Conservation (phyloP, 2,797 vertebrate genomes). For the Spinus olivaceus region DNA sequence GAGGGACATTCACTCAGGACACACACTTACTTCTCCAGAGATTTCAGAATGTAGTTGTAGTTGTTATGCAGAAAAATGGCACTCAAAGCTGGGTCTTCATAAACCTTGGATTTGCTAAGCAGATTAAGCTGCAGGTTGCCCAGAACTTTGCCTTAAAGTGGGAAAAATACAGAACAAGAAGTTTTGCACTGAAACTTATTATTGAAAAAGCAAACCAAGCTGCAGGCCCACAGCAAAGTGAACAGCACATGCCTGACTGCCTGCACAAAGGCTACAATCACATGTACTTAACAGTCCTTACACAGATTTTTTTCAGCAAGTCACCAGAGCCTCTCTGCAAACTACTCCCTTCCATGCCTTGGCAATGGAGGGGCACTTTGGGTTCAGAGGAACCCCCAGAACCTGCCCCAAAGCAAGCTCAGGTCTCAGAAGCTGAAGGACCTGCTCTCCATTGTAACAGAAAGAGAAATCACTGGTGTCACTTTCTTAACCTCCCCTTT, state of each 20-base stretch:
- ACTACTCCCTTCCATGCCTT: neutral
- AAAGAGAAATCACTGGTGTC: neutral
- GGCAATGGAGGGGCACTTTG: neutral
- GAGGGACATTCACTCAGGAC: neutral
- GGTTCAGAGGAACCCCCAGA: neutral
- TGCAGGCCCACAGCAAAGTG: neutral
- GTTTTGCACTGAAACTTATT: neutral
- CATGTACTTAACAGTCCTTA: neutral
- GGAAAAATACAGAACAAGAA: neutral
- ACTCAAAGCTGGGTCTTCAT: constrained; percentile 92
- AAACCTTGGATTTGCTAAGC: constrained; percentile 96
- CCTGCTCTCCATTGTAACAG: neutral
- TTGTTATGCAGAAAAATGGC: constrained; percentile 98
- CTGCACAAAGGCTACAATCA: accelerated
- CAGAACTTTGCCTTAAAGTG: constrained; percentile 87
- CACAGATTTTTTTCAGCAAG: neutral
- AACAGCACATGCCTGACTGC: neutral
- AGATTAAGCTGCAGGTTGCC: constrained; percentile 95
- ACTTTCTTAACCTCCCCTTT: neutral
- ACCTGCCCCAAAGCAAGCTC: neutral
- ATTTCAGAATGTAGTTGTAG: constrained; percentile 99
- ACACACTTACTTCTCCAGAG: constrained; percentile 89
- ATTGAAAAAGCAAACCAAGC: neutral
- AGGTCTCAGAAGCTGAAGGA: neutral
- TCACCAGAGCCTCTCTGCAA: neutral